These are phyloP conservation scores for Biston stratarius DNA, from an alignment of 2,888 invertebrate genomes.

Conservation along the genomic window DNA sequence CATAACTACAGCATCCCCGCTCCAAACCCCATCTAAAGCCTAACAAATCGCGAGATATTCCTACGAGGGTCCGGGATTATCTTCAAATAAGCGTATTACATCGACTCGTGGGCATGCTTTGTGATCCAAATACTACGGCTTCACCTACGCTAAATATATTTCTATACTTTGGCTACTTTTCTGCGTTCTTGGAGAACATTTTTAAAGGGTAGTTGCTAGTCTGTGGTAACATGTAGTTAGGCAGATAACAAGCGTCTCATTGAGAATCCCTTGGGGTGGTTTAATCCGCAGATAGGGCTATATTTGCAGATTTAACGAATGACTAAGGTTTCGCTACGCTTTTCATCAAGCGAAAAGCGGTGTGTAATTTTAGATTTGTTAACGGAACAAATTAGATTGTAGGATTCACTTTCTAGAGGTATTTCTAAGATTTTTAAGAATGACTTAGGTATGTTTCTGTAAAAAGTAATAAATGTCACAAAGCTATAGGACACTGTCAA, in stretches of 20 bases:
- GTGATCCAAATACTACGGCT: constrained; percentile 74
- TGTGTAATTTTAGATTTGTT: constrained; percentile 60
- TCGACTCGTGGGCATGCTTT: constrained; percentile 66
- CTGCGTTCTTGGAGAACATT: constrained; percentile 34
- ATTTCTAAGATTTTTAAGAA: neutral
- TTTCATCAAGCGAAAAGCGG: constrained; percentile 57
- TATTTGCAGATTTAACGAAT: constrained; percentile 68
- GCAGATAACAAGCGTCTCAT: constrained; percentile 38
- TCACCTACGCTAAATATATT: constrained; percentile 50
- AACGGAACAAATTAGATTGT: constrained; percentile 26
- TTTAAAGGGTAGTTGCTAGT: constrained; percentile 32
- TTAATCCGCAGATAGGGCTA: constrained; percentile 57
- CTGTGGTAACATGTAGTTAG: constrained; percentile 38
- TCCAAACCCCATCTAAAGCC: constrained; percentile 40
- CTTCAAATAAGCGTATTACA: constrained; percentile 81
- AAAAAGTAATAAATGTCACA: neutral
- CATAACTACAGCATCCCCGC: constrained; percentile 40
- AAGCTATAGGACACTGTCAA: neutral
- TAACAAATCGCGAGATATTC: constrained; percentile 62
- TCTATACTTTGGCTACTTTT: constrained; percentile 25
- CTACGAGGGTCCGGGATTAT: constrained; percentile 65
- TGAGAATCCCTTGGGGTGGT: constrained; percentile 58
- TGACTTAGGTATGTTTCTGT: no score
- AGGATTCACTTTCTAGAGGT: neutral
- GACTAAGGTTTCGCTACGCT: constrained; percentile 65